Conservation (phyloP, 2,113 vertebrate genomes). For the Beaufortia kweichowensis region DNA sequence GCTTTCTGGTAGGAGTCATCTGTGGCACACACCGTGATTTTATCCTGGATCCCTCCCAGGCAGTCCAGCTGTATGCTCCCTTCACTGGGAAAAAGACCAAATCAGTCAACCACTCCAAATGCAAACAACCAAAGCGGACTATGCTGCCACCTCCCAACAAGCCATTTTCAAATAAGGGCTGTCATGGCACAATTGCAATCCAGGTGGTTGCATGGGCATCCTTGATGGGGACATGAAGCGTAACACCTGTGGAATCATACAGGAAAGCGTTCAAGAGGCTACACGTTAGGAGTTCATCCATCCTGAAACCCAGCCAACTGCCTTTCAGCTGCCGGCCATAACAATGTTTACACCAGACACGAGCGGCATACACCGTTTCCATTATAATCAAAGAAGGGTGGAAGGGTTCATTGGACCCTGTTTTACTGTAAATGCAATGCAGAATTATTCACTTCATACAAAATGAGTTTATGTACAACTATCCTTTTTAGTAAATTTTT, state of each 20-base stretch:
- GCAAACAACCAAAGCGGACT: not conserved
- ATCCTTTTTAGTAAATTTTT: too few species aligned
- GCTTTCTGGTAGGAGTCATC: conserved; percentile 98
- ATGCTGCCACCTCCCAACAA: not conserved
- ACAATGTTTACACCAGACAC: not conserved
- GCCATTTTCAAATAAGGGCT: not conserved
- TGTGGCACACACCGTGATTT: conserved; percentile 94
- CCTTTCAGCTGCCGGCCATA: not conserved
- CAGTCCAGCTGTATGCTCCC: conserved; percentile 92
- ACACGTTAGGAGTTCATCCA: not conserved
- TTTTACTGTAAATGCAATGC: too few species aligned
- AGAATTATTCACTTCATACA: too few species aligned
- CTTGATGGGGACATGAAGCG: not conserved
- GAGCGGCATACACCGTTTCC: too few species aligned
- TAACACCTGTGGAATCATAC: not conserved
- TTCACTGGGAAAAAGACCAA: conserved; percentile 73
- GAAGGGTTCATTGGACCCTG: too few species aligned
- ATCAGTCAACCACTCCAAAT: not conserved
- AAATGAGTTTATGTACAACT: too few species aligned
- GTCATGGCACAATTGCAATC: not conserved
- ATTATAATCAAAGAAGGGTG: too few species aligned
- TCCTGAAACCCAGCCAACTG: not conserved
- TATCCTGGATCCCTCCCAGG: conserved; percentile 95
- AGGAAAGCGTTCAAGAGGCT: not conserved
- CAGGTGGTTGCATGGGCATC: not conserved